Conservation (phyloP, 2,113 vertebrate species). For the Anoplopoma fimbria region DNA sequence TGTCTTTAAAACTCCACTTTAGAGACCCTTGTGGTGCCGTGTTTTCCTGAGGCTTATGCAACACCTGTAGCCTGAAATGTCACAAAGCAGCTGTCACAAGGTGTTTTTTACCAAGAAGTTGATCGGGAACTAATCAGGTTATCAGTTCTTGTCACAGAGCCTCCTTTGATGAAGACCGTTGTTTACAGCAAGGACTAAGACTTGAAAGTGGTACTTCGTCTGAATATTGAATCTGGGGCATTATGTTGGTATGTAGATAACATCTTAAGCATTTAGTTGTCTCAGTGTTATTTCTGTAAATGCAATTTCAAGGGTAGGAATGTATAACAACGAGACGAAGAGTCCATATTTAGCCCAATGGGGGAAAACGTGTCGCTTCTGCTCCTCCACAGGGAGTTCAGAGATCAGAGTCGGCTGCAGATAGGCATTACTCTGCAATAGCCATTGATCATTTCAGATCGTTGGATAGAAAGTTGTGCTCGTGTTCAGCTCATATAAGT, state of each 20-base stretch:
- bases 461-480: background rate
- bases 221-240: slow-evolving; percentile 52
- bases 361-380: slow-evolving; percentile 31
- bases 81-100: slow-evolving; percentile 39
- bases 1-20: background rate
- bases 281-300: slow-evolving; percentile 25
- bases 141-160: slow-evolving; percentile 53
- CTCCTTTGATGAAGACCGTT: slow-evolving; percentile 51
- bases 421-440: slow-evolving; percentile 16
- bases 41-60: background rate
- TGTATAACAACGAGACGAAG: slow-evolving; percentile 19
- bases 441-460: slow-evolving; percentile 1
- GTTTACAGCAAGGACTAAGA: slow-evolving; percentile 54
- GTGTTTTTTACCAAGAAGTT: slow-evolving; percentile 34
- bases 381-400: slow-evolving; percentile 15
- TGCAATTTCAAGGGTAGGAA: slow-evolving; percentile 33
- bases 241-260: slow-evolving; percentile 47
- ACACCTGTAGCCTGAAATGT: background rate
- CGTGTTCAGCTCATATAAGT: slow-evolving; percentile 13
- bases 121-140: slow-evolving; percentile 47
- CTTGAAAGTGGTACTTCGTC: slow-evolving; percentile 36
- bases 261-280: slow-evolving; percentile 13
- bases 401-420: slow-evolving; percentile 29
- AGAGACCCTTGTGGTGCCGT: background rate
- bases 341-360: background rate